Base-by-base conservation (phyloP, 2,113 vertebrate genomes). In the Dicerorhinus sumatrensis region DNA sequence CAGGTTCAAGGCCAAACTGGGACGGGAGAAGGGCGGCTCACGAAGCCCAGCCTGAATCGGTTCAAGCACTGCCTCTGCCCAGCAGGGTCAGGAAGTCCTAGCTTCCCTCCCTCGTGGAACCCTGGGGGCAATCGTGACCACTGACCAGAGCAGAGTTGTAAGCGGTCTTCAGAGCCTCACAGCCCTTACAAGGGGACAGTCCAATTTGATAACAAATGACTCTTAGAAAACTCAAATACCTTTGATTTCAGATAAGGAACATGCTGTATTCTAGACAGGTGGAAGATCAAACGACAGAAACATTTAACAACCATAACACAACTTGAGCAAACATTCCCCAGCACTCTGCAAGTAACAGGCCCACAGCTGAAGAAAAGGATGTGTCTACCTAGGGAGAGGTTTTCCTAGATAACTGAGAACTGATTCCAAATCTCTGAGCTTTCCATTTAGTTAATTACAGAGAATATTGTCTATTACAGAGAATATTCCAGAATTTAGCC, bases 391-490 rank as follows among this genome's bases (percentile, higher is more conserved):
- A 4, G 33, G 80, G 23, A 89, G 9, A 51, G 29, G 21, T 46
- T 76, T 79, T 72, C 67, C 48, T 36, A 83, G 12, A 27, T 83
- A 80, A 7, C n/a, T 62, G 27, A 89, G 27, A 27, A 65, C 42
- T 56, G 20, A 62, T 48, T 79, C 39, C 42, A 81, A 83, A 73
- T 39, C 17, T 86, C 51, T 76, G 51, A 83, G 82, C 62, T 84
- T 91, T 39, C 63, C 36, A 76, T 39, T 80, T 14, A 73, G 48
- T 60, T 94, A 31, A 80, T 25, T 80, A 72, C 25, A 96, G 31
- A 97, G 16, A 92, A 83, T 77, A 65, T 29, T 90, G 21, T n/a
- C 60, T 86, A 62, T 25, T 80, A 77, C 25, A 96, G 31, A 97
- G 16, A 92, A 83, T 77, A 65, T 29, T 90, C 80, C 93, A 80